A percentile compares a stretch with the other conserved stretches of the same genome.
These are phyloP conservation scores for Acronicta psi DNA, from an alignment of 2,888 invertebrate species.

Conservation along the genomic window DNA sequence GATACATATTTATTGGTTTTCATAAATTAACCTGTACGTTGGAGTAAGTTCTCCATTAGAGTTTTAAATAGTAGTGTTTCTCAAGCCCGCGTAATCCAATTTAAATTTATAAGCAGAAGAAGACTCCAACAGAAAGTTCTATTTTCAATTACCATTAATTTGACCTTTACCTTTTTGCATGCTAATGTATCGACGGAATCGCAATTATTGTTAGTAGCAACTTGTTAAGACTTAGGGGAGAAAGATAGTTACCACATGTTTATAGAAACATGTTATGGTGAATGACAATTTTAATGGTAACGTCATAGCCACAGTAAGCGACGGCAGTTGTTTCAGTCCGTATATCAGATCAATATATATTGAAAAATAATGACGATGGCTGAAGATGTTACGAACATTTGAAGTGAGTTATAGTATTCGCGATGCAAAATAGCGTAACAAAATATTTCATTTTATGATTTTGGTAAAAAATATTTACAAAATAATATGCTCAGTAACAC, in stretches of 20 bases:
- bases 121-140: too few relatives aligned
- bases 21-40: too few relatives aligned
- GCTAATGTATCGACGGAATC: neutral
- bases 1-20: too few relatives aligned
- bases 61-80: too few relatives aligned
- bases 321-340: constrained; percentile 56
- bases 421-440: neutral
- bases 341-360: too few relatives aligned
- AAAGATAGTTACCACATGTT: constrained; percentile 33
- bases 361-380: too few relatives aligned
- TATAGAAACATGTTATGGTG: constrained; percentile 34
- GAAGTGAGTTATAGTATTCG: too few relatives aligned
- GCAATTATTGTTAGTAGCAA: constrained; percentile 6
- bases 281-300: constrained; percentile 32
- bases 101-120: too few relatives aligned
- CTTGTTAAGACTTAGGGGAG: constrained; percentile 11
- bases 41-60: too few relatives aligned
- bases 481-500: neutral
- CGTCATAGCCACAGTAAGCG: constrained; percentile 23
- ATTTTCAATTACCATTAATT: too few relatives aligned
- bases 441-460: neutral
- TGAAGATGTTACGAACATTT: too few relatives aligned
- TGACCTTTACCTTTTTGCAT: neutral
- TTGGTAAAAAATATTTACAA: neutral
- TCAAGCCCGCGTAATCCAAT: too few relatives aligned